Evolutionary conservation across 2,797 vertebrate genomes (phyloP), one percentile per base, ranked within the genome.

Genomic region (Paramormyrops hopkinsi): DNA sequence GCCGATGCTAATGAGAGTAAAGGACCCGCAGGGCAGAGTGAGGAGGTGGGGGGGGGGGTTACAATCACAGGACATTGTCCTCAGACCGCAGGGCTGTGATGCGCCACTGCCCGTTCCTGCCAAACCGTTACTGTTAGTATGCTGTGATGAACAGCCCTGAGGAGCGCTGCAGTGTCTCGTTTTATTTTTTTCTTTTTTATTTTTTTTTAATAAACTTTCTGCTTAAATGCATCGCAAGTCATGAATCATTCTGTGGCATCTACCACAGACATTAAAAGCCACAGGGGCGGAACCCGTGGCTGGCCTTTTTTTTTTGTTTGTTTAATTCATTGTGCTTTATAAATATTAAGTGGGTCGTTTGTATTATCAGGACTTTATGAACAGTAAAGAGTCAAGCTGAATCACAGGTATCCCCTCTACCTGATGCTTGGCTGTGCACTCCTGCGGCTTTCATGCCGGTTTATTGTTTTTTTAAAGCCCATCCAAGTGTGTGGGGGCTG

Each of bases 261-360:
- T 29, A 73, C 65, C 65, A 17, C 65, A 73, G 48, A 48, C 46
- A 8, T 88, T n/a, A 22, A 46, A 48, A 65, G 41, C 37, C 41
- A 88, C n/a, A 25, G 19, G 12, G n/a, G 8, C 11, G 11, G 29
- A 19, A 65, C 37, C n/a, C 1, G 2, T 46, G 22, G n/a, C 88
- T 90, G 50, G 22, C 90, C 93, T 90, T 50, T 89, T 90, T 90
- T 69, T 91, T 90, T 69, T 90, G 90, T 48, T 14, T 53, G 19
- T 86, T 88, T 87, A 48, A 88, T 92, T 91, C 91, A 14, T 90
- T 91, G 53, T 88, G 51, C 94, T 91, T 93, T 90, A 90, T 90
- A 95, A 92, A 93, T 95, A 93, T 92, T 91, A 95, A 93, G 90
- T 93, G 91, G 82, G 9, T 89, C 44, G 91, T 91, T 93, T 91